Evolutionary conservation across 2,797 vertebrate species (phyloP).

Genomic region (Argyrosomus regius): DNA sequence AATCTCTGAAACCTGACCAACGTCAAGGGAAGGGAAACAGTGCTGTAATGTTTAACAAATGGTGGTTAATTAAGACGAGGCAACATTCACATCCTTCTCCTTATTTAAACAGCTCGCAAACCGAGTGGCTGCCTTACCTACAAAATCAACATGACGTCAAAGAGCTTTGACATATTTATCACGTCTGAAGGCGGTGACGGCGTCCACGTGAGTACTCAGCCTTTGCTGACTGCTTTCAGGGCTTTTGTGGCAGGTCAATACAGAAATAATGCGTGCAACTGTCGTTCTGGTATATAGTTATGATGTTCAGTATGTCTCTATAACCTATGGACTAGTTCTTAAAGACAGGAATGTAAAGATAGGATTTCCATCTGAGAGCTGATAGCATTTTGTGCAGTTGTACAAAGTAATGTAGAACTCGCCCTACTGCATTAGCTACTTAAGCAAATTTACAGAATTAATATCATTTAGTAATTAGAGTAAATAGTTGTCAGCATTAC

Average conservation of each 20-base stretch:
- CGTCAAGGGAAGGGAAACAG: not conserved
- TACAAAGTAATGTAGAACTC: not conserved
- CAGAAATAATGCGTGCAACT: not conserved
- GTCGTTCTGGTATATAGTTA: conserved; percentile 44
- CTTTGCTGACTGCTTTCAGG: not conserved
- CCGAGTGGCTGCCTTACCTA: too few species aligned
- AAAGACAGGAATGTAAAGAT: not conserved
- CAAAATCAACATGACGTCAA: not conserved
- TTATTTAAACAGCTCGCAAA: not conserved
- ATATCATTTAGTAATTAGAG: not conserved
- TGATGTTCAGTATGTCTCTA: not conserved
- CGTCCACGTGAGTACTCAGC: not conserved
- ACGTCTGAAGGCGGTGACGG: not conserved
- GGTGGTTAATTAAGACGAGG: conserved; percentile 12
- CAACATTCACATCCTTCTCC: not conserved
- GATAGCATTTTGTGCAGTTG: not conserved
- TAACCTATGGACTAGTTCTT: conserved; percentile 11
- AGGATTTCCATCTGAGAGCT: not conserved
- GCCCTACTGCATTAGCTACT: not conserved
- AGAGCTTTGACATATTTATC: not conserved
- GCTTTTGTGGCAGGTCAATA: not conserved
- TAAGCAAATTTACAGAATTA: not conserved
- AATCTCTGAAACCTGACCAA: conserved; percentile 24
- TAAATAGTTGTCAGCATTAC: not conserved
- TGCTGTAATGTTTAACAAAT: conserved; percentile 28